phyloP scores from a whole-genome alignment of 2,888 invertebrate species.

The Melanargia galathea region DNA sequence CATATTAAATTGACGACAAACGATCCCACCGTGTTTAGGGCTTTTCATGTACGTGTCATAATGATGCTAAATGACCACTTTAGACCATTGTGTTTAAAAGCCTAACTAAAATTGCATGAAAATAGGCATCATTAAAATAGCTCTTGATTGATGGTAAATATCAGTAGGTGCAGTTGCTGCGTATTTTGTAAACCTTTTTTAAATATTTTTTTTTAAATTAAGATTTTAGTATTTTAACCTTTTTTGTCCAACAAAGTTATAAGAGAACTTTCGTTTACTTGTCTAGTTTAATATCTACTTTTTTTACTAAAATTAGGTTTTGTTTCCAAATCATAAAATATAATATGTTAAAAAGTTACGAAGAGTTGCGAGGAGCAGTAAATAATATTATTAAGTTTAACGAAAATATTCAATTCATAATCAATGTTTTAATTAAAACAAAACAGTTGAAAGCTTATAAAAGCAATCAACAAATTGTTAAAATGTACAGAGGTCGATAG shows the following conservation, averaged over 20 bases:
- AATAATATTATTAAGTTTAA: no score
- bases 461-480: neutral
- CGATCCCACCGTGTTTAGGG: neutral
- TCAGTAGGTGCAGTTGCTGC: neutral
- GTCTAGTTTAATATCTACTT: no score
- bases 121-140: neutral
- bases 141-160: neutral
- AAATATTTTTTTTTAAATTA: no score
- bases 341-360: no score
- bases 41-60: slow-evolving; percentile 12
- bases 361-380: no score
- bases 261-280: no score
- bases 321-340: no score
- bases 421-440: neutral
- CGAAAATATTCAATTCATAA: no score
- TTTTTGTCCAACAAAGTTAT: no score
- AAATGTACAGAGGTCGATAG: slow-evolving; percentile 32
- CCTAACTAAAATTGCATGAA: neutral
- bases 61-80: slow-evolving; percentile 12
- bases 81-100: slow-evolving; percentile 7
- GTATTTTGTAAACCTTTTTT: neutral
- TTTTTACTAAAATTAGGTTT: no score
- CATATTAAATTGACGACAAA: neutral
- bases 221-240: no score
- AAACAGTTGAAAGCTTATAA: neutral